Percentiles rank a stretch among this genome's conserved stretches.
Conservation (phyloP, 2,888 invertebrate species). For the Netelia virgata region DNA sequence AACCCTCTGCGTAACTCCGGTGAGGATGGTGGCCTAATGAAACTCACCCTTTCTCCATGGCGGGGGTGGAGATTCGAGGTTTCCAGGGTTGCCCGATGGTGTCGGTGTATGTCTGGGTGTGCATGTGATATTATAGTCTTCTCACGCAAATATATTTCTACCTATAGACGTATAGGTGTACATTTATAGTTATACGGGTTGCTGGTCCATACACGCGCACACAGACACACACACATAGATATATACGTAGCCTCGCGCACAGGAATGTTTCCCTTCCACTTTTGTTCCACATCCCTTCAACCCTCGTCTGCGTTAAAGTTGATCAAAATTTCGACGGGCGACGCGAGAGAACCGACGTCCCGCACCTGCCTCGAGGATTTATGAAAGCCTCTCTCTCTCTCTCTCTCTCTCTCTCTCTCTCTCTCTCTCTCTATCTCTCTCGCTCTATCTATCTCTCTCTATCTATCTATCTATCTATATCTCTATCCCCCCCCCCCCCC, state of each 20-base stretch:
- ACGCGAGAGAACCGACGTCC: slow-evolving; percentile 34
- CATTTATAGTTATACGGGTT: not conserved
- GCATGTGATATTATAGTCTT: slow-evolving; percentile 1
- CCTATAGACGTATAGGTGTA: not conserved
- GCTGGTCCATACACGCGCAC: not conserved
- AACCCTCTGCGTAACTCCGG: slow-evolving; percentile 31
- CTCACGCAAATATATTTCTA: slow-evolving; percentile 18
- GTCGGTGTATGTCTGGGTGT: not conserved
- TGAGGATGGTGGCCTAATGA: slow-evolving; percentile 54
- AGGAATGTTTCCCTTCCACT: slow-evolving; percentile 2
- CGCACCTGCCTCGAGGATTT: slow-evolving; percentile 50
- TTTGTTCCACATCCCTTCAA: slow-evolving; percentile 3
- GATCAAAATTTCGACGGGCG: slow-evolving; percentile 61
- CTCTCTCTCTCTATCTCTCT: not conserved
- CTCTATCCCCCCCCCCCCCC: not conserved
- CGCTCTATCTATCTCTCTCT: not conserved
- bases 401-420: not conserved
- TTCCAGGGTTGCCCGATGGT: not conserved
- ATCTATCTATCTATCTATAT: too few species aligned
- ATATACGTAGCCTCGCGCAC: not conserved
- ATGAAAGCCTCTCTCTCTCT: slow-evolving; percentile 22
- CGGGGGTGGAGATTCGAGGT: slow-evolving; percentile 8
- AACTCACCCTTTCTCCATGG: slow-evolving; percentile 34
- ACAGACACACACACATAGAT: not conserved
- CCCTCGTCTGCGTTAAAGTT: slow-evolving; percentile 46